Conservation (phyloP, 1,140 invertebrate species). For the Sycobia sp. region DNA sequence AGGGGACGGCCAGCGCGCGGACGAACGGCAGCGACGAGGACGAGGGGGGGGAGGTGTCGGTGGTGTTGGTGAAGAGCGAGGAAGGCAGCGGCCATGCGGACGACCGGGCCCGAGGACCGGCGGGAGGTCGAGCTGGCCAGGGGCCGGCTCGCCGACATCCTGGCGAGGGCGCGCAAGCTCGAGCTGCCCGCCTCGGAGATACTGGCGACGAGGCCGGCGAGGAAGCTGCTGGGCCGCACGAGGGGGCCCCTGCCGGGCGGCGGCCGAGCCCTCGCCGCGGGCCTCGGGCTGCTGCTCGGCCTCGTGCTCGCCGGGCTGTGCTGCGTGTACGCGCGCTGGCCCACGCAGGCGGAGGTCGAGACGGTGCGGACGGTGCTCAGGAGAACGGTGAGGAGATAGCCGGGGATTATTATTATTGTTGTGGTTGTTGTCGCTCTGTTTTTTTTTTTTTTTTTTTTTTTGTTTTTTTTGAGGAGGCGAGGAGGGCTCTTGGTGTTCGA, state of each 20-base stretch:
- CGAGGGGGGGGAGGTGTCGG: not conserved
- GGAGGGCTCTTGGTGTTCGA: no score
- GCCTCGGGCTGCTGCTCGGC: conserved; percentile 46
- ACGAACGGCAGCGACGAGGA: no score
- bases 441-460: no score
- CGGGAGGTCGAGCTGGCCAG: conserved; percentile 49
- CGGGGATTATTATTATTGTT: no score
- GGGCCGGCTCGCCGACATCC: conserved; percentile 46
- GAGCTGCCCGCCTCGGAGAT: conserved; percentile 47
- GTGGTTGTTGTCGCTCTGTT: not conserved
- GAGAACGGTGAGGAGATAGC: conserved; percentile 46
- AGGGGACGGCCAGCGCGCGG: no score
- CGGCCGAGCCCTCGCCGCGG: conserved; percentile 48
- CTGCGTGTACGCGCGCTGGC: conserved; percentile 44
- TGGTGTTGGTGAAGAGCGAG: no score
- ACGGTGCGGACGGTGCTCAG: conserved; percentile 52
- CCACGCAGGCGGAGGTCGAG: conserved; percentile 51
- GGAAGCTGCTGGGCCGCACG: conserved; percentile 47
- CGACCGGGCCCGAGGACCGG: not conserved
- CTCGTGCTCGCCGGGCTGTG: conserved; percentile 45
- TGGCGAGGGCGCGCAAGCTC: conserved; percentile 49
- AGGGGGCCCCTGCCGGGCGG: conserved; percentile 41
- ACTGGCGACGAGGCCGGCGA: conserved; percentile 47
- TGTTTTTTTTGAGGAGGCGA: no score
- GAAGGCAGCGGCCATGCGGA: not conserved